phyloP scores from a whole-genome alignment of 2,113 vertebrate genomes.

The Sebastes fasciatus region DNA sequence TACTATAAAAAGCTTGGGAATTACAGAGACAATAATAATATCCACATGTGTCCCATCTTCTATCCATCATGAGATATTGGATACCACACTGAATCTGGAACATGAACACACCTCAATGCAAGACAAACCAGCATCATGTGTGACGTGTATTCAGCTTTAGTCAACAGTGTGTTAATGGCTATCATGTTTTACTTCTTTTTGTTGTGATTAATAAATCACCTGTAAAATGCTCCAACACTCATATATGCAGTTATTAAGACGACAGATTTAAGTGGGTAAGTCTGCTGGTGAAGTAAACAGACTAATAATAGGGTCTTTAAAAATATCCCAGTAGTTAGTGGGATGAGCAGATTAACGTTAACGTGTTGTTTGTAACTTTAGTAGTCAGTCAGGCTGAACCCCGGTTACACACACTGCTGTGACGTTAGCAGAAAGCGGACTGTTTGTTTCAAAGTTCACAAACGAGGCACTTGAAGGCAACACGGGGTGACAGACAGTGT shows the following conservation, averaged over 20 bases:
- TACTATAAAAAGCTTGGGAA: background rate
- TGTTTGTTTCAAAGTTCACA: slow-evolving; percentile 33
- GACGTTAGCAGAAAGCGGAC: background rate
- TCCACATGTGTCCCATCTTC: background rate
- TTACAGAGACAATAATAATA: background rate
- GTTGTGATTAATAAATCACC: background rate
- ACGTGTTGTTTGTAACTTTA: background rate
- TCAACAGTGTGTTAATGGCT: too few relatives aligned
- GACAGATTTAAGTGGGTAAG: slow-evolving; percentile 9
- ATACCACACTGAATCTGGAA: background rate
- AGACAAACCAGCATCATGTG: background rate
- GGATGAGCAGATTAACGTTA: slow-evolving; percentile 41
- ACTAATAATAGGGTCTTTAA: slow-evolving; percentile 73
- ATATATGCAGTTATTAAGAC: background rate
- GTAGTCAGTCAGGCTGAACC: background rate
- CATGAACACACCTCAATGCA: too few relatives aligned
- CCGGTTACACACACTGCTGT: background rate
- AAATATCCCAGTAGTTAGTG: slow-evolving; percentile 67
- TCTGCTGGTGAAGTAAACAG: slow-evolving; percentile 31
- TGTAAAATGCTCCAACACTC: background rate
- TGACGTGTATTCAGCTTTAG: too few relatives aligned
- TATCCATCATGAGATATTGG: background rate
- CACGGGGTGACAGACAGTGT: background rate
- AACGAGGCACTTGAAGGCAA: background rate
- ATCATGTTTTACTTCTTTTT: background rate